Evolutionary conservation across 1,140 invertebrate genomes (phyloP).

Genomic region (Aricia agestis): DNA sequence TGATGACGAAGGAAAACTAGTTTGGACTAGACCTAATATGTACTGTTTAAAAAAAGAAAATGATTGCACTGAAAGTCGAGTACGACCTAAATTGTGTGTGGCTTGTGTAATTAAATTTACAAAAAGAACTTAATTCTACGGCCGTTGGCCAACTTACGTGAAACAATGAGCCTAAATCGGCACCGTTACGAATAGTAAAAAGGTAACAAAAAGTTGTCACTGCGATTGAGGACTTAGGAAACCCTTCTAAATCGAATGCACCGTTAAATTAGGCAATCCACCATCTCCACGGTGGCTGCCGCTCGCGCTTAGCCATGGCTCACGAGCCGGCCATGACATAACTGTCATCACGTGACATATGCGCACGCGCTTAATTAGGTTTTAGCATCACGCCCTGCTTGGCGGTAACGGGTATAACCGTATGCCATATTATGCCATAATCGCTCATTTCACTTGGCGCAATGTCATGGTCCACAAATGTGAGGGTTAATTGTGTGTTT

Average conservation of each 20-base stretch:
- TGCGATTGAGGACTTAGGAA: slow-evolving; percentile 2
- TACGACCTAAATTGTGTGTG: background rate
- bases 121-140: background rate
- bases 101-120: background rate
- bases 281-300: slow-evolving; percentile 52
- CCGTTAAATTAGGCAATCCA: slow-evolving; percentile 69
- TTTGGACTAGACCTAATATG: too few relatives aligned
- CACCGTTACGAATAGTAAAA: slow-evolving; percentile 7
- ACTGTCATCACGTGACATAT: slow-evolving; percentile 64
- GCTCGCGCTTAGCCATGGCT: slow-evolving; percentile 25
- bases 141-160: background rate
- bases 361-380: slow-evolving; percentile 51
- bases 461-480: background rate
- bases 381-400: slow-evolving; percentile 41
- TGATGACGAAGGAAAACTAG: too few relatives aligned
- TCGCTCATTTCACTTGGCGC: slow-evolving; percentile 17
- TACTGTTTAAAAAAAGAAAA: too few relatives aligned
- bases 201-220: background rate
- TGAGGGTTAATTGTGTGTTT: background rate
- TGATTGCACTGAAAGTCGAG: background rate
- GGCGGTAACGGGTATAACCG: slow-evolving; percentile 32
- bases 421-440: slow-evolving; percentile 36
- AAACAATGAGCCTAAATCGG: background rate
- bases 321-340: slow-evolving; percentile 38
- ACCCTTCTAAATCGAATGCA: slow-evolving; percentile 35